Evolutionary conservation across 2,888 invertebrate genomes (phyloP), one percentile per base, ranked within the genome.

Genomic region (Diarsia mendica): DNA sequence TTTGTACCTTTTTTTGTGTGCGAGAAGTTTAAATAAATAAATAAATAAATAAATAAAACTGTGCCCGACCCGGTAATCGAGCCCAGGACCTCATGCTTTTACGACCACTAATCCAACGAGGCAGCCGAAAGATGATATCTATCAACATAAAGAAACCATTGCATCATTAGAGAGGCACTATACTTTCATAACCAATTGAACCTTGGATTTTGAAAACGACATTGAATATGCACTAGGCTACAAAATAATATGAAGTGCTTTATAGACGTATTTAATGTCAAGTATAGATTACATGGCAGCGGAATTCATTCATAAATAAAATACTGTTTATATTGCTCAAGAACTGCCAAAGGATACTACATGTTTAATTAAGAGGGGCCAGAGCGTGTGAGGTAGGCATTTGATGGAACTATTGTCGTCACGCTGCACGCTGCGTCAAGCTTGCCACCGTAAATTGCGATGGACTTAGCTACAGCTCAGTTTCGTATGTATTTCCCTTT

Each of bases 141-240:
- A 46, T 51, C 33, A 67, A 76, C 55, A 71, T 72, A 66, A 8
- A 53, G 20, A 65, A 44, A 55, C 11, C 33, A 70, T 77, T 84
- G 53, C 77, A 63, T 73, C 33, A 71, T 65, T 84, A 67, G 69
- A 74, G 44, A 83, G 80, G 74, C 49, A 55, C 15, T 39, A 55
- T 15, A 53, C 68, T 83, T 83, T 74, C 63, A 64, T 70, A 79
- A 74, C 51, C 49, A 13, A 70, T 61, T 11, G 15, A 49, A 46
- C 64, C 64, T 67, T 79, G 64, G 28, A 39, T 72, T 67, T 72
- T 63, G 23, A 39, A n/a, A 67, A 78, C 68, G 67, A 70, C 69
- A 81, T 74, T 79, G 67, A 70, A 74, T 53, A 67, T 64, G 48
- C 49, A 58, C 44, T 55, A 11, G 15, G 13, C 18, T 15, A n/a